Evolutionary conservation across 1,140 invertebrate genomes (phyloP), one percentile per base, ranked within the genome.

Genomic region (Amyelois transitella): DNA sequence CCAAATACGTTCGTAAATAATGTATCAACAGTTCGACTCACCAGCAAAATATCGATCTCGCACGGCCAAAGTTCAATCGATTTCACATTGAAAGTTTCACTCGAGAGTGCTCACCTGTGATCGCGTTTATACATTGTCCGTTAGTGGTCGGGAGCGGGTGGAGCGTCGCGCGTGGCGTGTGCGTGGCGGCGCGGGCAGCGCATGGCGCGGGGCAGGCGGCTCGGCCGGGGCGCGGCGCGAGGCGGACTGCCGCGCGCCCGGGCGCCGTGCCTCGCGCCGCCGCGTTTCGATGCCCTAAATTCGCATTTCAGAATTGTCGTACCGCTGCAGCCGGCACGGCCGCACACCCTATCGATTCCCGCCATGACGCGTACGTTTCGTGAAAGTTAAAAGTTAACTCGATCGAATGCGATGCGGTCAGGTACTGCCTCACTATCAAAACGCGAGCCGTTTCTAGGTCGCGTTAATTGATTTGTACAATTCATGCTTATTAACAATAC

Each of bases 351-450:
- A 86, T 86, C 80, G 83, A 86, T 84, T 81, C 79, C 59, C 66
- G 28, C 60, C 57, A 57, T 45, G 51, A 55, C 53, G 56, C 56
- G 64, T 69, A 77, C 75, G 74, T 78, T 75, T 78, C 75, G 77
- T 83, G 81, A 84, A 84, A 83, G 74, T 84, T 81, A 84, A 86
- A 86, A 83, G 72, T 84, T 83, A 83, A 81, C 78, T 75, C 77
- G 77, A 80, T 79, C 74, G 79, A 81, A 82, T 79, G 67, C 73
- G 75, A 76, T 84, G 79, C 81, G 80, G 75, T 72, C 73, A 72
- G 72, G 45, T 12, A 48, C 45, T 74, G 64, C 48, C 61, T 73
- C 70, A 53, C 62, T 63, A 68, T 75, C 28, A 55, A 58, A 71
- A 81, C 72, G 73, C 74, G 70, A 76, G 77, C 65, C 65, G 50